Percentiles rank a stretch among this genome's conserved stretches.
Evolutionary conservation across 1,140 invertebrate genomes (phyloP).

Genomic region (Planococcus citri): DNA sequence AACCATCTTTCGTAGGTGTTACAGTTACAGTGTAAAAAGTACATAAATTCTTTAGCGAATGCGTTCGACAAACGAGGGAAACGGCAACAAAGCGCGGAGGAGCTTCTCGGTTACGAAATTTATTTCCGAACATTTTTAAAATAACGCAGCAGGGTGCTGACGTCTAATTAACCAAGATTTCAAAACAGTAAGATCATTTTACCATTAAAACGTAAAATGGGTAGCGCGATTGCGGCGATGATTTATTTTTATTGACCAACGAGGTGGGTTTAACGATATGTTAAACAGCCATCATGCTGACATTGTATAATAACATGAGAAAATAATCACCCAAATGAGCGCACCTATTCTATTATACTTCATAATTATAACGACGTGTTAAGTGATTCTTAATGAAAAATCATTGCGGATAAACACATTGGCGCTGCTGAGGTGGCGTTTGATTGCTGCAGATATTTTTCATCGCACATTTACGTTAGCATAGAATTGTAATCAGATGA

Average conservation of each 20-base stretch:
- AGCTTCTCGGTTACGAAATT: neutral
- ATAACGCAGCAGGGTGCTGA: neutral
- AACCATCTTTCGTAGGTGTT: neutral
- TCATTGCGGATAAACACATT: too few species aligned
- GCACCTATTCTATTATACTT: too few species aligned
- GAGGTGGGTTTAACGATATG: neutral
- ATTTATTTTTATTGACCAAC: slow-evolving; percentile 1
- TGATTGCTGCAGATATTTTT: too few species aligned
- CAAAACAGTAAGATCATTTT: neutral
- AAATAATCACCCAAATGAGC: too few species aligned
- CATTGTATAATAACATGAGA: neutral
- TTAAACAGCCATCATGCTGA: neutral
- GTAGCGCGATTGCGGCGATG: neutral
- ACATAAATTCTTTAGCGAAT: neutral
- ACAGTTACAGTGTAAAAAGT: neutral
- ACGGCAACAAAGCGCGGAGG: too few species aligned
- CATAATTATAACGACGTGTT: too few species aligned
- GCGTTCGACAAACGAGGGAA: too few species aligned
- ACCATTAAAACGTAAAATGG: slow-evolving; percentile 3
- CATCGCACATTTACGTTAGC: too few species aligned
- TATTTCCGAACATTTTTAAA: neutral
- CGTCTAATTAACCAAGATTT: slow-evolving; percentile 19
- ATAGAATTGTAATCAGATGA: too few species aligned
- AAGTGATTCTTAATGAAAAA: too few species aligned
- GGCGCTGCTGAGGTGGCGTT: too few species aligned